Base-by-base conservation (phyloP, 1,140 invertebrate genomes). In the Drosophila baimaii region DNA sequence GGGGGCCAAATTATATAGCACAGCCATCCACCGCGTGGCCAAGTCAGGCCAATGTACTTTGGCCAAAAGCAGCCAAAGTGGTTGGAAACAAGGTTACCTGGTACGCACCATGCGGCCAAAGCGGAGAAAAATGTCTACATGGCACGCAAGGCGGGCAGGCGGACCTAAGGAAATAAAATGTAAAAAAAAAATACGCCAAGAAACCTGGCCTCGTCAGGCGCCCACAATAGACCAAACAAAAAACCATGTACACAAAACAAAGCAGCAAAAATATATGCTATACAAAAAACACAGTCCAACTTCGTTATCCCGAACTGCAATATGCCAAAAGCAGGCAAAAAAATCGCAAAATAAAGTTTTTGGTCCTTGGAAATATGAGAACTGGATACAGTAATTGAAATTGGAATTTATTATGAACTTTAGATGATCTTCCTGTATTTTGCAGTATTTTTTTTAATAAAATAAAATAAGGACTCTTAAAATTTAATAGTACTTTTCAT, bases 61-160 rank as follows among this genome's bases (percentile, higher is more conserved):
- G 39, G 68, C 62, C 66, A 35, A 54, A 54, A 54, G 31, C 66
- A 73, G 64, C 75, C 54, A 39, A 68, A 85, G 82, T 86, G 82
- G 82, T 86, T 85, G 71, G 64, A 85, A 86, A 86, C 83, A 86
- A 86, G 83, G 83, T 86, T 86, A 78, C 75, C 51, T 68, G 75
- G 75, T 71, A 71, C 65, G 57, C 75, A 71, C 52, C 51, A 51
- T 23, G 55, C 58, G 17, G 43, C 58, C 62, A 49, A 72, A 77
- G 39, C 55, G 43, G 49, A 70, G 79, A 88, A 72, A 84, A 84
- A 89, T 89, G 84, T 75, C 64, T 77, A 59, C 57, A 76, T 70
- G 68, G 79, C 84, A 89, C 84, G 84, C 84, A 81, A 89, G 46
- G 46, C 23, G 25, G 49, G 25, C 39, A 57, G 63, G 64, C 46